Percentiles rank a stretch among this genome's conserved stretches.
These are phyloP conservation scores for Tenualosa ilisha DNA, from an alignment of 2,797 vertebrate species.

Conservation along the genomic window DNA sequence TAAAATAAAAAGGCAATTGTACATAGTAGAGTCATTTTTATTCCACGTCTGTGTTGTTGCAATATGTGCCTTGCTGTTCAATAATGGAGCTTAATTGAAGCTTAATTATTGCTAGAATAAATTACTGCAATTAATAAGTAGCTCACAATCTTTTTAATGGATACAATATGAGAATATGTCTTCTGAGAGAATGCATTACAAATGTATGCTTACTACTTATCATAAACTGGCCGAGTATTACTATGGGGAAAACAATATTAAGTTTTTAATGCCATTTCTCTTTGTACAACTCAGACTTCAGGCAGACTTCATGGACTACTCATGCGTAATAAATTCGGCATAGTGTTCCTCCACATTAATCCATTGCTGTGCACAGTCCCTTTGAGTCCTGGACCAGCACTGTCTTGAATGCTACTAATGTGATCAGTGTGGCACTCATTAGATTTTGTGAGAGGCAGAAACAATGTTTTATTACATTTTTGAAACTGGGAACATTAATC, in stretches of 20 bases:
- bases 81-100: not conserved
- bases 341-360: not conserved
- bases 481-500: not conserved
- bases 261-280: not conserved
- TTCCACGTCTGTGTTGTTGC: not conserved
- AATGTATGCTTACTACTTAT: too few relatives aligned
- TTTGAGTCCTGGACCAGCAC: not conserved
- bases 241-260: not conserved
- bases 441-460: not conserved
- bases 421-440: not conserved
- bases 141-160: not conserved
- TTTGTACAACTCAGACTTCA: not conserved
- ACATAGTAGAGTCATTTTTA: not conserved
- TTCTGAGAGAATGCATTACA: too few relatives aligned
- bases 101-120: not conserved
- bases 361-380: not conserved
- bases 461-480: not conserved
- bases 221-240: too few relatives aligned
- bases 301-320: not conserved
- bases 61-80: not conserved
- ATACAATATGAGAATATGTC: not conserved
- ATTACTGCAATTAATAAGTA: not conserved
- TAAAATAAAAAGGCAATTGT: not conserved
- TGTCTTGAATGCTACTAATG: not conserved
- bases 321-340: not conserved